Base-by-base conservation (phyloP, 2,113 vertebrate genomes). In the Eubucco bourcierii region DNA sequence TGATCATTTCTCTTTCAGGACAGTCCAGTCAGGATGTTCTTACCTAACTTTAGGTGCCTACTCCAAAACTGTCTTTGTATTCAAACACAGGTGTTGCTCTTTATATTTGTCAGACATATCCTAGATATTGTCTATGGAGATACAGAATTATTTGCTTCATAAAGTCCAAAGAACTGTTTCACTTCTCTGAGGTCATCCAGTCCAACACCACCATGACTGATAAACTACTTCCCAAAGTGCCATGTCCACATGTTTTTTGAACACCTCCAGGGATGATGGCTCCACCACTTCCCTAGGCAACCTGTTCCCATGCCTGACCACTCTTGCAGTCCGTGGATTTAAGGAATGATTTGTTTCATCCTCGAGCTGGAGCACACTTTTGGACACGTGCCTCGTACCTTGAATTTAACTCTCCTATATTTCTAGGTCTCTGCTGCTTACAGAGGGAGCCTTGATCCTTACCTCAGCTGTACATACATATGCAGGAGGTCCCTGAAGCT, bases 401-500 rank as follows among this genome's bases (percentile, higher is more conserved):
- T 74, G 71, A 63, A 44, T 67, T 79, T 61, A 50, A 72, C 29
- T 47, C 25, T 41, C 55, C 27, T 64, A 0, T 59, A 13, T 87
- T 94, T 67, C 5, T 24, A 84, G 60, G 50, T 71, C 80, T 90
- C 29, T 44, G 27, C 8, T 75, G 68, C 68, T 75, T 87, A 29
- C 25, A 33, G 25, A 70, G 52, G 63, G 61, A 86, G 29, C 47
- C 61, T 80, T 33, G 25, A 24, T 90, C 41, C 31, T 65, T 59
- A 20, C 37, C 58, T 88, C 37, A 61, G 80, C 60, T 88, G 76
- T 86, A 86, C 89, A 96, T 90, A 56, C 65, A 71, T 67, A 60
- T 78, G 72, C 88, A 94, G 80, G 76, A 90, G 83, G 65, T 52
- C 88, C 29, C 73, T 83, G 64, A 70, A 91, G 59, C 68, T 76